Conservation (phyloP, 2,113 vertebrate genomes). For the Hemiscyllium ocellatum region DNA sequence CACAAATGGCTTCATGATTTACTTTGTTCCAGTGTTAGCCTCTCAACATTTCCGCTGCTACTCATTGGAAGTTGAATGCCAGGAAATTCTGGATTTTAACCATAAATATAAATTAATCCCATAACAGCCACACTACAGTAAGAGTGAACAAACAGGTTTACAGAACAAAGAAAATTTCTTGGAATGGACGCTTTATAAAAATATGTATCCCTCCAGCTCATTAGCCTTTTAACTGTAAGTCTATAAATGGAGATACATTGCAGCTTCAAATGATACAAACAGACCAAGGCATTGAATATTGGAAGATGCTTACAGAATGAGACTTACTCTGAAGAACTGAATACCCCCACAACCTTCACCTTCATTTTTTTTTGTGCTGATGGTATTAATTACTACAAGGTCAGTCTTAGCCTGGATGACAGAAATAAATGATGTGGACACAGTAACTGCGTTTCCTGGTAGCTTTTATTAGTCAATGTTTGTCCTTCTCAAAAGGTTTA, state of each 20-base stretch:
- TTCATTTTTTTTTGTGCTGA: not conserved
- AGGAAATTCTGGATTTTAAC: not conserved
- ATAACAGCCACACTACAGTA: not conserved
- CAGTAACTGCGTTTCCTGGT: not conserved
- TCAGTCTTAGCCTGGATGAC: not conserved
- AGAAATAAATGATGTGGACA: not conserved
- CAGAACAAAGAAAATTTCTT: not conserved
- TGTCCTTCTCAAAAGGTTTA: not conserved
- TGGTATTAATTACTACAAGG: slow-evolving; percentile 22
- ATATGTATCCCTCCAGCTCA: not conserved
- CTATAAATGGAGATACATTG: not conserved
- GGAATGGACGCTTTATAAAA: not conserved
- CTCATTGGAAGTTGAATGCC: not conserved
- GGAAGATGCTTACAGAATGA: not conserved
- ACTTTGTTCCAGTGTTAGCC: not conserved
- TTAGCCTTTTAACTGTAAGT: not conserved
- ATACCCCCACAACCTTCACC: not conserved
- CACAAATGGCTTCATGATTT: not conserved
- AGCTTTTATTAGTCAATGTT: slow-evolving; percentile 29
- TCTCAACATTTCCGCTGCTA: not conserved
- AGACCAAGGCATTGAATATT: not conserved
- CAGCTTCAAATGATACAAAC: not conserved
- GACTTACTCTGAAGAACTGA: not conserved
- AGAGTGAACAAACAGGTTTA: not conserved
- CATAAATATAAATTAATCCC: not conserved